These are phyloP conservation scores for Cataglyphis cursor DNA, from an alignment of 2,888 invertebrate genomes.

Conservation along the genomic window DNA sequence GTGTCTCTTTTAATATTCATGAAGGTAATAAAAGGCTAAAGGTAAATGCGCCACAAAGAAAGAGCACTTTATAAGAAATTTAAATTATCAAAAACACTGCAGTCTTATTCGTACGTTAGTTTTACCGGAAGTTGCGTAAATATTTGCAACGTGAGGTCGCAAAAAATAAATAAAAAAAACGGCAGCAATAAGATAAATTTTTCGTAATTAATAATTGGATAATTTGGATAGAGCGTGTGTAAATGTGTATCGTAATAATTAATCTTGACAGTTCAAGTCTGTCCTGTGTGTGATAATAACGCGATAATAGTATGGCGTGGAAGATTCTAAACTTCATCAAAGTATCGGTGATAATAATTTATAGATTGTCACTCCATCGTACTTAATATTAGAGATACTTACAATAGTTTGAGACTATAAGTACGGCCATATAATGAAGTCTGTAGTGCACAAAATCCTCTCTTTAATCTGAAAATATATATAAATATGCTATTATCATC, in stretches of 20 bases:
- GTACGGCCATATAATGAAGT: not conserved
- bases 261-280: constrained; percentile 46
- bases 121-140: constrained; percentile 37
- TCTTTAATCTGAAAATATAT: not conserved
- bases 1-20: not conserved
- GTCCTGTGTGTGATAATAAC: constrained; percentile 23
- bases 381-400: not conserved
- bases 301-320: not conserved
- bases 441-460: not conserved
- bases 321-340: constrained; percentile 21
- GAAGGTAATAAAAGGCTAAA: not conserved
- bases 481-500: no score
- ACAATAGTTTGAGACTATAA: not conserved
- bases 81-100: not conserved
- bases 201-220: constrained; percentile 33
- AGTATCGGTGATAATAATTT: constrained; percentile 14
- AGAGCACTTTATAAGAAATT: not conserved
- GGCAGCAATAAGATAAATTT: constrained; percentile 35
- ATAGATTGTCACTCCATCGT: not conserved
- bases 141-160: constrained; percentile 21
- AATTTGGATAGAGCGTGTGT: constrained; percentile 35
- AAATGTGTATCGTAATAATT: constrained; percentile 30
- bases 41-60: not conserved
- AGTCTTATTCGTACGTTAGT: constrained; percentile 16
- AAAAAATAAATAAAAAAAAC: constrained; percentile 13